phyloP scores from a whole-genome alignment of 1,140 invertebrate species.

The Cherax quadricarinatus region DNA sequence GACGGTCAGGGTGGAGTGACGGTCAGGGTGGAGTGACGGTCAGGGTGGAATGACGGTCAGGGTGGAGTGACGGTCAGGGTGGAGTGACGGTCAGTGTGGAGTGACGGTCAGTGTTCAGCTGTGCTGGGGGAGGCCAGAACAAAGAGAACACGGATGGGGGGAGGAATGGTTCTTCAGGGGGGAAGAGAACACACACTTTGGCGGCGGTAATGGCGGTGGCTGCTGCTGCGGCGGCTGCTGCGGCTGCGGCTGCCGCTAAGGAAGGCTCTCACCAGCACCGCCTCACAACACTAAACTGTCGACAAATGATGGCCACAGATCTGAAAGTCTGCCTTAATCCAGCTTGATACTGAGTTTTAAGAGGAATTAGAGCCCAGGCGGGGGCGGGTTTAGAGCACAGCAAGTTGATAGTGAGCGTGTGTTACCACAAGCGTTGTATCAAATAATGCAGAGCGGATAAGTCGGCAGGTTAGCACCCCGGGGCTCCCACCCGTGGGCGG shows the following conservation, averaged over 20 bases:
- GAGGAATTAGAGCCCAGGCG: slow-evolving; percentile 66
- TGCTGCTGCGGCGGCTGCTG: not conserved
- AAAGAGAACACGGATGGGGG: slow-evolving; percentile 3
- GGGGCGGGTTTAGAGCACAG: slow-evolving; percentile 26
- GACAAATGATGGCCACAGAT: slow-evolving; percentile 66
- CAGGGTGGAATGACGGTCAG: not conserved
- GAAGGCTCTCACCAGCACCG: not conserved
- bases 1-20: not conserved
- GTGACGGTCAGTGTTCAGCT: not conserved
- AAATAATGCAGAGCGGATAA: slow-evolving; percentile 67
- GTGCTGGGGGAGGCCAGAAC: not conserved
- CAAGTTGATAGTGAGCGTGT: slow-evolving; percentile 70
- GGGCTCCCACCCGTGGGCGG: slow-evolving; percentile 38
- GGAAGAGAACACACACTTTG: not conserved
- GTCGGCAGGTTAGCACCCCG: slow-evolving; percentile 36
- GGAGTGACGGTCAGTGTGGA: not conserved
- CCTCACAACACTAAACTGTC: slow-evolving; percentile 59
- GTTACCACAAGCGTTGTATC: slow-evolving; percentile 67
- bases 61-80: not conserved
- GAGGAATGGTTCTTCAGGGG: not conserved
- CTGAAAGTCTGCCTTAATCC: slow-evolving; percentile 68
- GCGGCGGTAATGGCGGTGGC: not conserved
- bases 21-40: not conserved
- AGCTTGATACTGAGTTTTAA: slow-evolving; percentile 64
- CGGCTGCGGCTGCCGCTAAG: not conserved